These are phyloP conservation scores for Deilephila porcellus DNA, from an alignment of 2,888 invertebrate species.

Conservation along the genomic window DNA sequence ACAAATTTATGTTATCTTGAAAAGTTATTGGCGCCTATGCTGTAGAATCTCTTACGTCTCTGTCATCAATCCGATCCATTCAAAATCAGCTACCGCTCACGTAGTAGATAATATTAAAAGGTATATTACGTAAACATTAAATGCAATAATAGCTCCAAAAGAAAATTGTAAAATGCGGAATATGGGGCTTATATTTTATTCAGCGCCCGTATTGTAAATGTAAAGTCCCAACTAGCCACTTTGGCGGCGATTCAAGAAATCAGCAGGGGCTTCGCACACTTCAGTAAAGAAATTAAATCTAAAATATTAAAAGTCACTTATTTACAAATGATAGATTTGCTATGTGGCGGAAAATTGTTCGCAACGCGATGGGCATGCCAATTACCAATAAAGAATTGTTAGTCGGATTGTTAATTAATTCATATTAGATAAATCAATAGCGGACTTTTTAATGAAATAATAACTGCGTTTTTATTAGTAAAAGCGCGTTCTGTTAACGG, in stretches of 20 bases:
- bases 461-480: slow-evolving; percentile 16
- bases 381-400: slow-evolving; percentile 24
- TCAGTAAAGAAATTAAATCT: slow-evolving; percentile 45
- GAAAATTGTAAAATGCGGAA: slow-evolving; percentile 26
- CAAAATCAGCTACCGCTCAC: no score
- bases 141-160: background rate
- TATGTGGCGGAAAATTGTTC: slow-evolving; percentile 11
- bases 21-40: no score
- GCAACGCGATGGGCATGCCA: background rate
- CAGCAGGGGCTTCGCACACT: slow-evolving; percentile 45
- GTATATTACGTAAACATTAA: background rate
- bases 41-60: no score
- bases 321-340: slow-evolving; percentile 17
- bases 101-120: no score
- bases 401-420: slow-evolving; percentile 24
- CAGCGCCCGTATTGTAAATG: slow-evolving; percentile 62
- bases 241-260: slow-evolving; percentile 74
- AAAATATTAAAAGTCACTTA: slow-evolving; percentile 30
- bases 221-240: slow-evolving; percentile 56
- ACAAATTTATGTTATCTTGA: no score
- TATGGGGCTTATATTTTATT: slow-evolving; percentile 40
- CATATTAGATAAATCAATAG: slow-evolving; percentile 26
- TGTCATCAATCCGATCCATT: no score
- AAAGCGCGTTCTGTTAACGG: background rate
- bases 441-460: slow-evolving; percentile 17